Evolutionary conservation across 2,113 vertebrate species (phyloP), one percentile per base, ranked within the genome.

Genomic region (Strigops habroptila): DNA sequence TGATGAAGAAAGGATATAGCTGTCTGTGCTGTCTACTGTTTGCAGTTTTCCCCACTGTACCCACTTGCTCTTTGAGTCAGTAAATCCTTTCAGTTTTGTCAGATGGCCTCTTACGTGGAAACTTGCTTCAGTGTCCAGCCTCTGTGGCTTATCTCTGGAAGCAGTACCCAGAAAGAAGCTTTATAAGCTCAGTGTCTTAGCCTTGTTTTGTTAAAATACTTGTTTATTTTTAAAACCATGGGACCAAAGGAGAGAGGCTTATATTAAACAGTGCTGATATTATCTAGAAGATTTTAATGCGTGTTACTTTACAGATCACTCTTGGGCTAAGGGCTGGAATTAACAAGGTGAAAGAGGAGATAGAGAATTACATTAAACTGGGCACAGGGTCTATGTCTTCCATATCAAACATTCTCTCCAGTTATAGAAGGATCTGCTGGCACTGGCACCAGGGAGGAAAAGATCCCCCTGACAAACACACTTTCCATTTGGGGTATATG

Each of bases 261-360:
- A 35, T 70, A 83, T 93, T 95, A 94, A 96, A 86, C 75, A 88
- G 71, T 46, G 51, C 70, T 94, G 84, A 96, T 96, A n/a, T n/a
- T 87, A 93, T 96, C 94, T 93, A 67, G 52, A 92, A 53, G 63
- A 81, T 92, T 91, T 88, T 96, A 93, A 84, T 94, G 88, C 78
- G 4, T 83, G 85, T 88, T 93, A 11, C 67, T 92, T 95, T 92
- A 68, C 53, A 93, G 78, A 92, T 93, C n/a, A 74, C 60, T 80
- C 43, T 60, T 79, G 81, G 64, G 35, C 87, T 89, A 41, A 91
- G 48, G n/a, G 59, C 71, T 91, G 95, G 69, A 89, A 85, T 86
- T 94, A 80, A 85, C 86, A 80, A 83, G 80, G 60, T 43, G 28
- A 64, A 69, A 91, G 71, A 74, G 43, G 43, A 87, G 82, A 60